Evolutionary conservation across 2,888 invertebrate species (phyloP), one percentile per base, ranked within the genome.

Genomic region (Ophion costatus): DNA sequence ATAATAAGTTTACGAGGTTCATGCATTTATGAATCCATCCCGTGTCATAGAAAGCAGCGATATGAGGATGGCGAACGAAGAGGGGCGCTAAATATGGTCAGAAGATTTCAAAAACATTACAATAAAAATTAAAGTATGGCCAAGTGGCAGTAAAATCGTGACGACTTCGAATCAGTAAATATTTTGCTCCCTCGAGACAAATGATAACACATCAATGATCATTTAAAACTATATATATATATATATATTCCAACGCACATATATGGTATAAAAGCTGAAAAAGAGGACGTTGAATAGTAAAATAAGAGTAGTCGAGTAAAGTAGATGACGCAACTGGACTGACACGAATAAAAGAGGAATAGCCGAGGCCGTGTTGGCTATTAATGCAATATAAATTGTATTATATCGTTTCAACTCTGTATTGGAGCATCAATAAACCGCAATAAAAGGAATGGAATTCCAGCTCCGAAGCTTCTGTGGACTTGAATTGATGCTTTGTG

Each of bases 401-500:
- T 71, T 75, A 75, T 67, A 82, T 79, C 59, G 66, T 75, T 73
- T 80, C 38, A 56, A 61, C 66, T 76, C 76, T 59, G 33, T 71
- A 74, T 67, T 76, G 56, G 29, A 20, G 82, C 79, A 85, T 85
- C 76, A 85, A 85, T 85, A 82, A 80, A 79, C 76, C 29, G 71
- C 64, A 74, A 80, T 80, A 82, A 85, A 85, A 80, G 82, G 85
- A 85, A 85, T 85, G 85, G 82, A 85, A 85, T 85, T 82, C 73
- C 85, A 82, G 67, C 82, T 73, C 63, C 64, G 82, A 66, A 73
- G 74, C 80, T 80, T 80, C 71, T 71, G 71, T 61, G 42, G 71
- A 42, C 64, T 79, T 79, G 79, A 75, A 79, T 75, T 82, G 79
- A 82, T 61, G 82, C 85, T 75, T 80, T 74, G 79, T 85, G 71